A percentile compares a stretch with the other conserved stretches of the same genome.
Evolutionary conservation across 1,140 invertebrate species (phyloP).

Genomic region (Ridgeia piscesae): DNA sequence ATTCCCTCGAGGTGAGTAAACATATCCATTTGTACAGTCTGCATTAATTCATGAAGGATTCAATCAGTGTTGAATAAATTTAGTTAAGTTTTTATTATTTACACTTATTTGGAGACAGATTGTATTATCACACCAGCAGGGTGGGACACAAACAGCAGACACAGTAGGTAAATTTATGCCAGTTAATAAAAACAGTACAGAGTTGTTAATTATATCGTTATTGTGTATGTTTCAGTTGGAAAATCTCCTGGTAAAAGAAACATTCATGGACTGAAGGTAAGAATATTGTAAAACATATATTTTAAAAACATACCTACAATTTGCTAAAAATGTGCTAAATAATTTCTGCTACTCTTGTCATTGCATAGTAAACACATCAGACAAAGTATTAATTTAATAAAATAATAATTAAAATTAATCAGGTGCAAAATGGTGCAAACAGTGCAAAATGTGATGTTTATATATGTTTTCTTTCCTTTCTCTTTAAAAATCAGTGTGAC

Average conservation of each 20-base stretch:
- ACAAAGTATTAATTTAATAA: no score
- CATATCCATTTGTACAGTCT: constrained; percentile 21
- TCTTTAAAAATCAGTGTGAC: no score
- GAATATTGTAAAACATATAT: not conserved
- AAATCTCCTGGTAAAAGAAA: constrained; percentile 43
- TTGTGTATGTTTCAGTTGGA: constrained; percentile 36
- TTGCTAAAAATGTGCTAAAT: no score
- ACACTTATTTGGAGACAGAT: not conserved
- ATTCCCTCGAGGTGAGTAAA: constrained; percentile 18
- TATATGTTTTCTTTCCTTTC: no score
- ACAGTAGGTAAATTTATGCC: no score
- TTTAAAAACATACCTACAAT: not conserved
- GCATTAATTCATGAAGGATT: not conserved
- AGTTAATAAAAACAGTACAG: not conserved
- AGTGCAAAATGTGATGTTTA: no score
- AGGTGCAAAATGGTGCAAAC: no score
- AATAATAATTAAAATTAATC: no score
- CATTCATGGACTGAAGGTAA: constrained; percentile 40
- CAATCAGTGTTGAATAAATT: not conserved
- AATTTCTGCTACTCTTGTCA: no score
- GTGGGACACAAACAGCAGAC: no score
- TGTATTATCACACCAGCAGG: no score
- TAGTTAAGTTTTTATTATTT: not conserved
- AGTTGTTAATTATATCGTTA: constrained; percentile 17
- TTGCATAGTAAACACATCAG: no score